A percentile compares a stretch with the other conserved stretches of the same genome.
Evolutionary conservation across 1,140 invertebrate genomes (phyloP).

Genomic region (Anastatus disparis): DNA sequence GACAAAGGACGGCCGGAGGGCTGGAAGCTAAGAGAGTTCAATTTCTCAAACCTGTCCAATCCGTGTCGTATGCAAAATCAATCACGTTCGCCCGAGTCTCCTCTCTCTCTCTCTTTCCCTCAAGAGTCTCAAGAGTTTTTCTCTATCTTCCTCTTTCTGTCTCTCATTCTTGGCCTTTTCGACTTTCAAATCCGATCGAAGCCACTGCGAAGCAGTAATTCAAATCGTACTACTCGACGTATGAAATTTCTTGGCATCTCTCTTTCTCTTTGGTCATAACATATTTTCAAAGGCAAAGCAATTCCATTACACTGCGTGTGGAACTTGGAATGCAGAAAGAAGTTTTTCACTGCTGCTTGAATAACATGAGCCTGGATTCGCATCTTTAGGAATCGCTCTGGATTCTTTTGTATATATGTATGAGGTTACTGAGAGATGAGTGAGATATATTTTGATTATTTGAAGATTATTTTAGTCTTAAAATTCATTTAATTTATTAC

Average conservation of each 20-base stretch:
- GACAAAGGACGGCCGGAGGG: conserved; percentile 46
- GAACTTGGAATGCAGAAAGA: too few relatives aligned
- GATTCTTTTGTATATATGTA: not conserved
- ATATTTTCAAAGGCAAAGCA: conserved; percentile 38
- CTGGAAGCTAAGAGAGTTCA: conserved; percentile 61
- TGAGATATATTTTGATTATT: too few relatives aligned
- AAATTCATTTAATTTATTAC: too few relatives aligned
- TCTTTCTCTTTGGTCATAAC: conserved; percentile 20
- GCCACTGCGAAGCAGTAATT: conserved; percentile 55
- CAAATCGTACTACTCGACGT: conserved; percentile 46
- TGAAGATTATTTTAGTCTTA: too few relatives aligned
- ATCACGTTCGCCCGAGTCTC: conserved; percentile 55
- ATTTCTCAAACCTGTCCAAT: conserved; percentile 70
- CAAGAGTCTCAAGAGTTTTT: conserved; percentile 42
- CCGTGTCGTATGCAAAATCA: conserved; percentile 69
- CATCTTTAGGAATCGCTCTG: too few relatives aligned
- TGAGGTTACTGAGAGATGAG: not conserved
- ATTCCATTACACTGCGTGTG: conserved; percentile 32
- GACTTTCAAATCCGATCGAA: conserved; percentile 58
- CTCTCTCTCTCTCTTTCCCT: conserved; percentile 27
- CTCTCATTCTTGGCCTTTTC: conserved; percentile 52
- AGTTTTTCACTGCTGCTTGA: not conserved
- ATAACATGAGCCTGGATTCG: too few relatives aligned
- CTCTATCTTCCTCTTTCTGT: too few relatives aligned
- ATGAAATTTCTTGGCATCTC: conserved; percentile 51